Conservation (phyloP, 35 echinoderm and acorn worm species). For the Ophioderma brevispina region DNA sequence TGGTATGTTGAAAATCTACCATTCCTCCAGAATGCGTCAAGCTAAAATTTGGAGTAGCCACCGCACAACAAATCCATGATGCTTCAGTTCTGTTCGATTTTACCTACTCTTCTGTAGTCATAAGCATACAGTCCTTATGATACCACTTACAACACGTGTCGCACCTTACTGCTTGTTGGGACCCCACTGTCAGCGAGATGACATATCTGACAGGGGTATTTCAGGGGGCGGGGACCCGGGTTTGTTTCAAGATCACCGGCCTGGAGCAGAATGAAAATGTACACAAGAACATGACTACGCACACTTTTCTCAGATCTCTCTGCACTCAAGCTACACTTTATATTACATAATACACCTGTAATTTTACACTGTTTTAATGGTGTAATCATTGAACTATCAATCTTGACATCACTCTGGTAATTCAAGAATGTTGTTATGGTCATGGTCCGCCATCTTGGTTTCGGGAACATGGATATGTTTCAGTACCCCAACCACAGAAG, state of each 20-base stretch:
- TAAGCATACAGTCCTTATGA: slow-evolving; percentile 5
- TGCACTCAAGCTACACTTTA: neutral
- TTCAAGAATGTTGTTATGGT: too few species aligned
- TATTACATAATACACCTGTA: neutral
- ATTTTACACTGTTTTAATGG: neutral
- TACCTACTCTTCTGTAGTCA: neutral
- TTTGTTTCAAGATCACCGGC: neutral
- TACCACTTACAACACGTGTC: neutral
- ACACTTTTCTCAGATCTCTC: neutral
- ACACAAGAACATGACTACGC: neutral
- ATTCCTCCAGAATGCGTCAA: neutral
- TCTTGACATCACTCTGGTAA: too few species aligned
- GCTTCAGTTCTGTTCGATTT: neutral
- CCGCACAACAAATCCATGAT: neutral
- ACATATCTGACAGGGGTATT: neutral
- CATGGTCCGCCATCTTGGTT: too few species aligned
- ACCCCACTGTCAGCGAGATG: neutral
- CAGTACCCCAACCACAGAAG: too few species aligned
- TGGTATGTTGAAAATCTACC: neutral
- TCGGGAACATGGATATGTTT: too few species aligned
- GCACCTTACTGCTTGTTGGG: slow-evolving; percentile 2
- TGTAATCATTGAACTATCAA: too few species aligned
- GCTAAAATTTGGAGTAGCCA: neutral
- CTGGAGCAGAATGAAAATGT: neutral
- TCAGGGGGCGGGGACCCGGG: neutral